Base-by-base conservation (phyloP, 1,140 invertebrate species). In the Neodiprion fabricii region DNA sequence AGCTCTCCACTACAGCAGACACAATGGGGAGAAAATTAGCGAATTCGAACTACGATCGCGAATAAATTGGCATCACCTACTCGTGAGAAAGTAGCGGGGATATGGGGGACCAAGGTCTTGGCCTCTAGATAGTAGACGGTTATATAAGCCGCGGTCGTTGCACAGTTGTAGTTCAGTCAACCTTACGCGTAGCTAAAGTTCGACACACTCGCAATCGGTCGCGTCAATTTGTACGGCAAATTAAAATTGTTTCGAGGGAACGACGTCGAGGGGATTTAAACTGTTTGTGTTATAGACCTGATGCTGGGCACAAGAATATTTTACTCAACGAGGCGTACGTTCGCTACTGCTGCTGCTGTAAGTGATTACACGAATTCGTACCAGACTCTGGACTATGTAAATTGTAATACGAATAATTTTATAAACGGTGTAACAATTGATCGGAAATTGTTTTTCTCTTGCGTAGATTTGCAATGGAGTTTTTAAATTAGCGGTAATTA, bases 61-160 rank as follows among this genome's bases (percentile, higher is more conserved):
- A 40, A 40, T 40, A 40, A 40, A 40, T 40, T 40, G 28, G 28
- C 28, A 40, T 40, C 28, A 40, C 28, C 28, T 40, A 40, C 28
- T 40, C 28, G 5, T 40, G 70, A 70, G 74, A 71, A 71, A 14
- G 23, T 53, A 65, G 21, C 48, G 28, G 14, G 8, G 12, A 14
- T 67, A 23, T 74, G 14, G 12, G 9, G 48, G 48, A 65, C 70
- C 28, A 9, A 77, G 78, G 78, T 77, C 78, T 50, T 77, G 78
- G 77, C 78, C 76, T 75, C 74, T 69, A 77, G 74, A 77, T 75
- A 75, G 66, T 74, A 23, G 74, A 12, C 53, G 70, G 70, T 76
- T 80, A 80, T 80, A 80, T 80, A 80, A 80, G 75, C 71, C 70
- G 69, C 74, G 72, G 67, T 76, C 67, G 69, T 28, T 74, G 73